These are phyloP conservation scores for Dasypus novemcinctus DNA, from an alignment of 2,113 vertebrate species.

Conservation along the genomic window DNA sequence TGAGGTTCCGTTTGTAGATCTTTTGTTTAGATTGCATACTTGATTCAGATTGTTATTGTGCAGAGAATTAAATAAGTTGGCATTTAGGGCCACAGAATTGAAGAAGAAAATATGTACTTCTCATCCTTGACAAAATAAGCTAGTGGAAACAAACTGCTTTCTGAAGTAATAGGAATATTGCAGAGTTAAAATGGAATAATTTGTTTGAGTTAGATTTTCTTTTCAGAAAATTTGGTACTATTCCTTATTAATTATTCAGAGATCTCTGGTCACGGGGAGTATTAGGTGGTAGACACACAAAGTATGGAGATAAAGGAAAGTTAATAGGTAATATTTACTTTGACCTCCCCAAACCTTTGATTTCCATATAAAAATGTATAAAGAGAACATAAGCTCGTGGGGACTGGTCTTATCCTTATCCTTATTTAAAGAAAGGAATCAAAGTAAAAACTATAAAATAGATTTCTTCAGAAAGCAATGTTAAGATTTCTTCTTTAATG, in stretches of 20 bases:
- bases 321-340: not conserved
- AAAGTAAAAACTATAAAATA: not conserved
- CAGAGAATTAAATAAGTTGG: not conserved
- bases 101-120: not conserved
- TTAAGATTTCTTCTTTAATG: not conserved
- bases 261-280: not conserved
- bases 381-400: not conserved
- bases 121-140: not conserved
- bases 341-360: not conserved
- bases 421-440: not conserved
- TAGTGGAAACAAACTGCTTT: not conserved
- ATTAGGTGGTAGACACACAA: not conserved
- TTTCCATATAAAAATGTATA: not conserved
- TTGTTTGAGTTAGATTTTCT: not conserved
- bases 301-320: not conserved
- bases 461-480: not conserved
- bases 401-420: not conserved
- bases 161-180: not conserved
- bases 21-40: not conserved
- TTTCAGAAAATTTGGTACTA: not conserved
- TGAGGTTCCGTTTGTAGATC: not conserved
- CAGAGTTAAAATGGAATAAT: not conserved
- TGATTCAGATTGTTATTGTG: not conserved
- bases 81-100: not conserved
- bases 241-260: not conserved